Evolutionary conservation across 23 tunicate species (phyloP), one percentile per base, ranked within the genome.

Genomic region (Ciona savignyi): DNA sequence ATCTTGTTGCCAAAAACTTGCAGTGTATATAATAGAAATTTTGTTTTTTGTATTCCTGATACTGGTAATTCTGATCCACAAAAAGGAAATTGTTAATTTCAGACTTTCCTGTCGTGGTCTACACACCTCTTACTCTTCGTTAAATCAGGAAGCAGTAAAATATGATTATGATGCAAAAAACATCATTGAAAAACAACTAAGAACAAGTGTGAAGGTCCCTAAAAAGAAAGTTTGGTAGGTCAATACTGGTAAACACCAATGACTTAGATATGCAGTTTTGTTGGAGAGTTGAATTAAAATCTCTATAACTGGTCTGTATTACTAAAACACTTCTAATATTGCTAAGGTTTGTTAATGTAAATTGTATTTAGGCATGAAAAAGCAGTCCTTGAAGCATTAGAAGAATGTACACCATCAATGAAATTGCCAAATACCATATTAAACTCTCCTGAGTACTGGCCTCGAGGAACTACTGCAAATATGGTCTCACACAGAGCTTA

Each of bases 331-430:
- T n/a, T n/a, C n/a, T n/a, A n/a, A n/a, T n/a, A n/a, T n/a, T n/a
- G n/a, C n/a, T n/a, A n/a, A n/a, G n/a, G n/a, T n/a, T n/a, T n/a
- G n/a, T n/a, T n/a, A n/a, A n/a, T n/a, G n/a, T n/a, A n/a, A n/a
- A n/a, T n/a, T n/a, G n/a, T n/a, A n/a, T n/a, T n/a, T n/a, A 42
- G 56, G 56, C 56, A 42, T 42, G 56, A 42, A 42, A 42, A 42
- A 15, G 56, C 56, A 42, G 56, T 42, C 56, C 15, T 42, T 6
- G 56, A 42, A 42, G 56, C 56, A 42, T 15, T 42, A 6, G 56
- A 42, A 42, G 56, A 15, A 6, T 6, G 56, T 15, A 42, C 56
- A 9, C 9, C 9, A 6, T 15, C 15, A 42, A 42, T 42, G 15
- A 9, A 42, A 6, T 15, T 42, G 9, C 56, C 56, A 42, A 42